These are phyloP conservation scores for Acinonyx jubatus DNA, from an alignment of 2,113 vertebrate species.

Conservation along the genomic window DNA sequence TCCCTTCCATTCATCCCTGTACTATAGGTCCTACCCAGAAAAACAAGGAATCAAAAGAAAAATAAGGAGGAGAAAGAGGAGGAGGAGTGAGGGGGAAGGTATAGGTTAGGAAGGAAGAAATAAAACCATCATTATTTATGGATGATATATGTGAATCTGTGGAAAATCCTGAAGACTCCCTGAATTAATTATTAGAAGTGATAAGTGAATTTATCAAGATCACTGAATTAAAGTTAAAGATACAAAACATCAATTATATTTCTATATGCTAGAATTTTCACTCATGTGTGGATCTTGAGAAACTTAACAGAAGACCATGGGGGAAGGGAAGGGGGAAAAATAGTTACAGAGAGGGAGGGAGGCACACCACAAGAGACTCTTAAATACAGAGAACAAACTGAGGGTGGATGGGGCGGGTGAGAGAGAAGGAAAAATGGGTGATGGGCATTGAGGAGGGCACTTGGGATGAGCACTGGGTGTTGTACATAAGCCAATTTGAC, in stretches of 20 bases:
- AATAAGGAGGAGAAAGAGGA: background rate
- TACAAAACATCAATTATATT: conserved; percentile 13
- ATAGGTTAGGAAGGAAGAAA: background rate
- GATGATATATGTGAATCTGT: background rate
- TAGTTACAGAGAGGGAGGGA: too few relatives aligned
- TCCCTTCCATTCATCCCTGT: background rate
- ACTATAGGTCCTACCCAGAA: background rate
- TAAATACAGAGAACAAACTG: too few relatives aligned
- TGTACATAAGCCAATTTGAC: too few relatives aligned
- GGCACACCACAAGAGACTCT: too few relatives aligned
- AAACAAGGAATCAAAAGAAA: background rate
- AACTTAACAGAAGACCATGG: too few relatives aligned
- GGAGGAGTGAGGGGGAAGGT: background rate
- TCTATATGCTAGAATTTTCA: background rate
- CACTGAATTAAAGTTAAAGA: background rate
- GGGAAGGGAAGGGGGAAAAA: too few relatives aligned
- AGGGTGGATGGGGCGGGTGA: too few relatives aligned
- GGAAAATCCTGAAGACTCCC: background rate
- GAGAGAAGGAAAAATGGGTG: too few relatives aligned
- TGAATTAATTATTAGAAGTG: background rate
- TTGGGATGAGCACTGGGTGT: too few relatives aligned
- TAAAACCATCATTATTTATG: background rate
- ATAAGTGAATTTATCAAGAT: background rate
- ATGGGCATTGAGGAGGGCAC: too few relatives aligned
- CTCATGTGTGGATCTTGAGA: too few relatives aligned